phyloP scores from a whole-genome alignment of 2,888 invertebrate species.

The Andrena hattorfiana region DNA sequence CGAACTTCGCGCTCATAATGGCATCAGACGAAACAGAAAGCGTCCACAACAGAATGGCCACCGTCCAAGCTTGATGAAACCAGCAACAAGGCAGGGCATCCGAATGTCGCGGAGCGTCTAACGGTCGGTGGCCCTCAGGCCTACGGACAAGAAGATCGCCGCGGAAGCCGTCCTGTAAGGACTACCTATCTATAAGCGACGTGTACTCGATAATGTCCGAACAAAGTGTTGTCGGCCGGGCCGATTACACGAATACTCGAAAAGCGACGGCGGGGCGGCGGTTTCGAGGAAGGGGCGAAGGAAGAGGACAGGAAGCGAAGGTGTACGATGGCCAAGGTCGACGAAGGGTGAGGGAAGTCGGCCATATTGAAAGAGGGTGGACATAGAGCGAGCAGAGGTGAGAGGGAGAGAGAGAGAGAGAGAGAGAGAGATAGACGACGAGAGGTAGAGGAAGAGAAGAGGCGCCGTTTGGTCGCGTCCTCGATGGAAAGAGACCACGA shows the following conservation, averaged over 20 bases:
- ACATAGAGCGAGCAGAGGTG: constrained; percentile 39
- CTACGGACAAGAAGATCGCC: constrained; percentile 14
- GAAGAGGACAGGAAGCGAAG: constrained; percentile 42
- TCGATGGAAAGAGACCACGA: constrained; percentile 63
- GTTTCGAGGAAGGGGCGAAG: constrained; percentile 29
- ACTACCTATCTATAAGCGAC: constrained; percentile 78
- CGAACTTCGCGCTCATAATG: no score
- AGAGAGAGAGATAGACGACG: constrained; percentile 15
- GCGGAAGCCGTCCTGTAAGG: constrained; percentile 76
- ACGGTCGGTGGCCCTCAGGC: background rate
- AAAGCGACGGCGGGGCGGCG: constrained; percentile 68
- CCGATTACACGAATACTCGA: constrained; percentile 77
- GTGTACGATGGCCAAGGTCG: constrained; percentile 59
- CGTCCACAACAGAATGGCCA: no score
- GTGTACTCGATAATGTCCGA: constrained; percentile 81
- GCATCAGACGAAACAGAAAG: no score
- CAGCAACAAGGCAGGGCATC: background rate
- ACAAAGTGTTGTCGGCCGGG: constrained; percentile 78
- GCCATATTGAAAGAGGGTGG: constrained; percentile 80
- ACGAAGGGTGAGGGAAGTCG: constrained; percentile 75
- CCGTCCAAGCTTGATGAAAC: background rate
- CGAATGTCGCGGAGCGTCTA: background rate
- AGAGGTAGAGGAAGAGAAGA: constrained; percentile 58
- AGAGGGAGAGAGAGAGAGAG: constrained; percentile 16
- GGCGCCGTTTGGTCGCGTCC: constrained; percentile 69